Evolutionary conservation across 2,113 vertebrate species (phyloP), one percentile per base, ranked within the genome.

Genomic region (Geococcyx californianus): DNA sequence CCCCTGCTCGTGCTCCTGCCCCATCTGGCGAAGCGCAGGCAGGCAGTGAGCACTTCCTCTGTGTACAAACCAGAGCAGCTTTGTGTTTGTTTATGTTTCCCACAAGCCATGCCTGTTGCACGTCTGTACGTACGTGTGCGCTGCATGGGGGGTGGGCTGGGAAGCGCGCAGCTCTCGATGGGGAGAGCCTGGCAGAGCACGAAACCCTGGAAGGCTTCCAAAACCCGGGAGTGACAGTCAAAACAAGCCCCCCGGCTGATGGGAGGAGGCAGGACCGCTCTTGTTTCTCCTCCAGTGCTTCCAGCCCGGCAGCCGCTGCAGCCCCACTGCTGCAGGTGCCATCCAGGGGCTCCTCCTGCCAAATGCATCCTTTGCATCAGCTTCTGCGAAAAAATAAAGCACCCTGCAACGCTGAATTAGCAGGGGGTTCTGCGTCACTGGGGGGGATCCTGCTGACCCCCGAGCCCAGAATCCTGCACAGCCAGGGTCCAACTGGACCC

Each of bases 171-270:
- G 93, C 67, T 79, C 52, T 2, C 34, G 13, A 60, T 8, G 40
- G 82, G 82, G 74, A 91, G 69, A 88, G 95, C 58, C 10, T 89
- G 92, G 94, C 90, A 38, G 89, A 90, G 87, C 84, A 67, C 14
- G 63, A 34, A 58, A 4, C 74, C 40, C 74, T 95, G 94, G 94
- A 60, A 77, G 36, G 18, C 63, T 26, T 73, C 93, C 87, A 84
- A 34, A 68, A 3, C 1, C 8, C 2, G 1, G 19, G 13, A 80
- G 74, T 10, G 82, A 14, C 4, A 21, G 47, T 2, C 3, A 49
- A 34, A 20, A 10, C 4, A 36, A 74, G 63, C 23, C 62, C 77
- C 44, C 15, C 2, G 28, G 59, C 13, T 33, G 82, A 6, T 1
- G 26, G 44, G 3, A 11, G 38, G 38, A 79, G 66, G 52, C 78